Percentiles rank a stretch among this genome's conserved stretches.
These are phyloP conservation scores for Fopius arisanus DNA, from an alignment of 1,140 invertebrate genomes.

Conservation along the genomic window DNA sequence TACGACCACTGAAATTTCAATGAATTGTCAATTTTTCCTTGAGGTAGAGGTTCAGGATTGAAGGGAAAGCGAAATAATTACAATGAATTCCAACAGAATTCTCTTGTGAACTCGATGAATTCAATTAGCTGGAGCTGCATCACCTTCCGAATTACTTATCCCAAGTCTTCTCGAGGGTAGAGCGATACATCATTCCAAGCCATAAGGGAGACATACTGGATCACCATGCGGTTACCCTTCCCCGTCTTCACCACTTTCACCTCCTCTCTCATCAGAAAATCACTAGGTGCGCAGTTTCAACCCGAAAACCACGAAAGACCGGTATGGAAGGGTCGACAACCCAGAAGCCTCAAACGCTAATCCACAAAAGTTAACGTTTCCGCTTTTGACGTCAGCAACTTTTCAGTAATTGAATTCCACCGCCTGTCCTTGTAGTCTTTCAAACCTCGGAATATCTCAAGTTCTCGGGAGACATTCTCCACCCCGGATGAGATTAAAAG, in stretches of 20 bases:
- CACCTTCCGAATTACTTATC: conserved; percentile 11
- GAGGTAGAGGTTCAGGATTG: no score
- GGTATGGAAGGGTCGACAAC: neutral
- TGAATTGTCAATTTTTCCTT: no score
- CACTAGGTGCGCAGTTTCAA: neutral
- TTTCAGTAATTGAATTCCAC: conserved; percentile 13
- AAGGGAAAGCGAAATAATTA: neutral
- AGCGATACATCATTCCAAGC: conserved; percentile 12
- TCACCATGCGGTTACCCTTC: neutral
- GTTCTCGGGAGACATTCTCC: neutral
- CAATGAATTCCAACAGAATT: neutral
- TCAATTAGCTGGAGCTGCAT: neutral
- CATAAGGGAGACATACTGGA: neutral
- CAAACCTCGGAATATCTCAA: neutral
- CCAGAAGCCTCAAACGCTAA: conserved; percentile 17
- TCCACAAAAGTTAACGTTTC: conserved; percentile 15
- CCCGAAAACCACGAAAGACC: neutral
- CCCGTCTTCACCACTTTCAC: neutral
- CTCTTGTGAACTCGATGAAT: neutral
- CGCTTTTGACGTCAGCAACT: conserved; percentile 13
- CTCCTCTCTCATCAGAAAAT: conserved; percentile 1
- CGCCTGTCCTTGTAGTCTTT: neutral
- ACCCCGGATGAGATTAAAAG: no score
- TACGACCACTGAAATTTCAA: no score
- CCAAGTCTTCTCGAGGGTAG: neutral